Evolutionary conservation across 2,888 invertebrate genomes (phyloP).

Genomic region (Augochlorella aurata): DNA sequence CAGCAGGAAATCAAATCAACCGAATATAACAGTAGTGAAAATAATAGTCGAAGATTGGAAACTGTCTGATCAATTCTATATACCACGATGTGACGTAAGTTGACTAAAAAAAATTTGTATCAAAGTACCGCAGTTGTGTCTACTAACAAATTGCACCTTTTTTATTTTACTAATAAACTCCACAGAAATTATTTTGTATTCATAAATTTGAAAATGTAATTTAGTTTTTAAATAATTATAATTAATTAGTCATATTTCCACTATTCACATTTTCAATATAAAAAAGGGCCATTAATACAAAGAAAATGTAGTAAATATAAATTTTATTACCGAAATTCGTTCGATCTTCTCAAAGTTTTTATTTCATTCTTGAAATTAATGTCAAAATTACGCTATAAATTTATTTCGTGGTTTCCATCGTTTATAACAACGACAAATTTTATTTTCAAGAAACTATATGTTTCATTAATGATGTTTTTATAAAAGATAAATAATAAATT

Average conservation of each 20-base stretch:
- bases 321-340: background rate
- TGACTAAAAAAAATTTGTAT: background rate
- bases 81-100: background rate
- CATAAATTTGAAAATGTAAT: background rate
- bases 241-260: background rate
- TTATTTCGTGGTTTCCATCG: background rate
- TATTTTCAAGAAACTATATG: background rate
- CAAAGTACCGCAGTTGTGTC: background rate
- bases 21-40: slow-evolving; percentile 24
- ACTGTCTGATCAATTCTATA: slow-evolving; percentile 7
- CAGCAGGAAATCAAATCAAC: slow-evolving; percentile 45
- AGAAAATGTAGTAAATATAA: background rate
- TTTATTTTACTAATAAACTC: no score
- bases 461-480: background rate
- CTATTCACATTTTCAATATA: background rate
- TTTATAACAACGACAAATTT: background rate
- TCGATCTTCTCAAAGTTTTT: background rate
- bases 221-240: background rate
- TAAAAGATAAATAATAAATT: background rate
- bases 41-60: slow-evolving; percentile 25
- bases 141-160: no score
- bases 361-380: background rate
- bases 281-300: background rate
- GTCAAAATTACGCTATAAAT: background rate
- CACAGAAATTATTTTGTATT: background rate